Evolutionary conservation across 2,888 invertebrate genomes (phyloP), one percentile per base, ranked within the genome.

Genomic region (Cantharis rufa): DNA sequence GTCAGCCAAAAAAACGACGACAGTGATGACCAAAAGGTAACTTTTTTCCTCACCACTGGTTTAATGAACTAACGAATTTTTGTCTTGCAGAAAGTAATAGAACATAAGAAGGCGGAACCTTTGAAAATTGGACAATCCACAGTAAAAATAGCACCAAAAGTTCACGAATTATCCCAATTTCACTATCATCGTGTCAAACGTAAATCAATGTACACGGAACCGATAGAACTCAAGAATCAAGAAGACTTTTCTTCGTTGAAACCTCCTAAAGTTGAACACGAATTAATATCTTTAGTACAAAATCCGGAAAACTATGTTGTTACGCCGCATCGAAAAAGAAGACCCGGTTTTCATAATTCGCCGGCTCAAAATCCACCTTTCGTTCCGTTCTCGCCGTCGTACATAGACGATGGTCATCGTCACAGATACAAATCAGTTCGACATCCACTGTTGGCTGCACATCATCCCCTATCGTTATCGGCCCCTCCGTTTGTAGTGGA

Each of bases 321-420:
- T 18, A 96, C 95, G 32, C 96, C 96, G 11, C 95, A 96, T 89
- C 90, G 96, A 83, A 96, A 96, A 89, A 90, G 96, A 86, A 90
- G 95, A 86, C 95, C 95, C 0, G 96, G 96, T 71, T 96, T 96
- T 84, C 95, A 95, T 86, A 95, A 95, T 85, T 94, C 95, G 48
- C 95, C 96, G 16, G 94, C 95, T 80, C 95, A 96, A 86, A 95
- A 96, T 88, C 94, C 95, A 79, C 95, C 96, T 62, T 96, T 96
- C 85, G 95, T 95, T 81, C 94, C 95, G 77, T 95, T 94, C 86
- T 92, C 93, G 82, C 94, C 93, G 74, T 93, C 93, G 81, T 93
- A 94, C 85, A 90, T 94, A 82, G 94, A 94, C 86, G 94, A 94
- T 85, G 91, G 93, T 84, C 91, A 91, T 80, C 87, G 91, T 81